These are phyloP conservation scores for Ypsolopha sequella DNA, from an alignment of 2,888 invertebrate species.

Conservation along the genomic window DNA sequence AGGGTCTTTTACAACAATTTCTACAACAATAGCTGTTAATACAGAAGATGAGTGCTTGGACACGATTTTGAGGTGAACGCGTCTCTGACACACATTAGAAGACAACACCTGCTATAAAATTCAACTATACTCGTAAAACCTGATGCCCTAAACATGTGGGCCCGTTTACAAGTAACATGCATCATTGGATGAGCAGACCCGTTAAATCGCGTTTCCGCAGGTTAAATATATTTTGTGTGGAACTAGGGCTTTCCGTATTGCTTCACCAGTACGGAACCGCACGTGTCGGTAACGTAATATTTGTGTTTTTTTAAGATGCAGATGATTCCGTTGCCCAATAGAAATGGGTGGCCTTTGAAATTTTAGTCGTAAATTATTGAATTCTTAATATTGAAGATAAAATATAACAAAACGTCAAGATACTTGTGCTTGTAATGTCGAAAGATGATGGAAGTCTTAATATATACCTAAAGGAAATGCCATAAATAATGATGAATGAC, in stretches of 20 bases:
- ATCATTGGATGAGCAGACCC: conserved; percentile 26
- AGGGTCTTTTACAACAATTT: background rate
- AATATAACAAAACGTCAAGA: no score
- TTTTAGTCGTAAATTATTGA: no score
- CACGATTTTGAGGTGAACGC: background rate
- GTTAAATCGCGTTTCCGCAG: conserved; percentile 23
- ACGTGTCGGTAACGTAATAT: background rate
- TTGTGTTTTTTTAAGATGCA: background rate
- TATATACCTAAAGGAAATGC: no score
- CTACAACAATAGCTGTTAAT: conserved; percentile 32
- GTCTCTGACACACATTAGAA: conserved; percentile 1
- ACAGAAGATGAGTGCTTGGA: conserved; percentile 7
- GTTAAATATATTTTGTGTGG: conserved; percentile 15
- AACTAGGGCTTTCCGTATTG: conserved; percentile 7
- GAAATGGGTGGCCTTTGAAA: background rate
- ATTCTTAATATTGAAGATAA: no score
- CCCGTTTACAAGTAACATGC: conserved; percentile 13
- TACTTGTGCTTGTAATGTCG: no score
- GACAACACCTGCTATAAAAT: conserved; percentile 7
- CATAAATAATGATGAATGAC: background rate
- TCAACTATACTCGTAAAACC: conserved; percentile 1
- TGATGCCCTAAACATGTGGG: conserved; percentile 5
- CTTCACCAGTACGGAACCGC: background rate
- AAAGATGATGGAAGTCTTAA: no score
- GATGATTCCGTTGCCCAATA: background rate